Base-by-base conservation (phyloP, 1,140 invertebrate genomes). In the Papilio helenus region DNA sequence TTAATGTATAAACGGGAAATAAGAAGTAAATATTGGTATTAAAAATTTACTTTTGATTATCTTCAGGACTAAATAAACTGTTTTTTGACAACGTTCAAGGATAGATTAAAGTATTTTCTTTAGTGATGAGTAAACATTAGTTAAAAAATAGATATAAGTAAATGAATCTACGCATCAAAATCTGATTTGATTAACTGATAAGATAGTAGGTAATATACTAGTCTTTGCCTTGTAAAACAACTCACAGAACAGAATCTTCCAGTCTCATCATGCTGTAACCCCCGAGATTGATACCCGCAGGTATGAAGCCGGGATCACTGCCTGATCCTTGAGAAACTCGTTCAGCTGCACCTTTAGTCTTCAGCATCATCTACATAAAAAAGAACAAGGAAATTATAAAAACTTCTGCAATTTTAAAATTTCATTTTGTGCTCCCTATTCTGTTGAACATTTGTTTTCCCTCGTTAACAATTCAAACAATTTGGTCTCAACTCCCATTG, bases 281-380 rank as follows among this genome's bases (percentile, higher is more conserved):
- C 2, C 92, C 92, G 14, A 93, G 86, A 79, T 93, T 92, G 9
- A 93, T 86, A 1, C 92, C 92, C 5, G 90, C 87, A 0, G 92
- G 92, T 51, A 93, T 92, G 8, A 79, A 55, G 2, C 76, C 79
- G 1, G 73, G 20, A 34, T 86, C 72, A 0, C 82, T 79, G 9
- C 42, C 61, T 1, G 72, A 65, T 20, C 84, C 79, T 44, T 87
- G 80, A 0, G 85, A 29, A 44, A 83, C 84, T 2, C 89, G 82
- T 49, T 83, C 79, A 0, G 90, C 89, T 61, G 81, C 84, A 0
- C 86, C 89, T 20, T 82, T 76, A 18, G 65, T 81, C n/a, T 81
- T 77, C 4, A 88, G 2, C 61, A 92, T 79, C 20, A 79, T 79
- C 90, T 91, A 78, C 71, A 55, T 72, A 46, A 39, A 44, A n/a